These are phyloP conservation scores for Melanargia galathea DNA, from an alignment of 2,888 invertebrate genomes.

Conservation along the genomic window DNA sequence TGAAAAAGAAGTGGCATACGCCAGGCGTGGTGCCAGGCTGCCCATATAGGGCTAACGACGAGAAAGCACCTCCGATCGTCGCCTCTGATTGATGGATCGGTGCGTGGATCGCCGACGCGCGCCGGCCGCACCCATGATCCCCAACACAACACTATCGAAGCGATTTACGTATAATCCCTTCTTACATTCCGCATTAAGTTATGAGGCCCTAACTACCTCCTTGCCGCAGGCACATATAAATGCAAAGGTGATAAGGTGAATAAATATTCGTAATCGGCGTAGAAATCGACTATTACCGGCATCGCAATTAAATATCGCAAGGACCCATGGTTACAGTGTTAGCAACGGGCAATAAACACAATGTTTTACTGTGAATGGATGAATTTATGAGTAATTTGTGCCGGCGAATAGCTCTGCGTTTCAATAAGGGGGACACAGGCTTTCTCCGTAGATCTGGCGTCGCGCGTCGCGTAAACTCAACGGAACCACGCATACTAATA, in stretches of 20 bases:
- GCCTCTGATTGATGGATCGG: constrained; percentile 75
- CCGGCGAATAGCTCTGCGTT: constrained; percentile 57
- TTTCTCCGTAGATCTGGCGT: constrained; percentile 67
- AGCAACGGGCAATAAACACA: constrained; percentile 56
- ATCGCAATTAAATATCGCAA: constrained; percentile 59
- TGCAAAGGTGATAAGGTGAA: constrained; percentile 56
- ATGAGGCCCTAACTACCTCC: constrained; percentile 17
- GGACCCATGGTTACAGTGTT: constrained; percentile 58
- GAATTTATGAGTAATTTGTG: constrained; percentile 67
- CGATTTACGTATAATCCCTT: constrained; percentile 36
- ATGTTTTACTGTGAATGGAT: constrained; percentile 60
- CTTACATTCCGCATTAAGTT: constrained; percentile 19
- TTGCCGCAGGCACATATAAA: constrained; percentile 20
- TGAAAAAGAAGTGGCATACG: constrained; percentile 76
- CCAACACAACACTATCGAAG: constrained; percentile 33
- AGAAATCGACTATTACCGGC: constrained; percentile 55
- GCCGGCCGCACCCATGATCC: constrained; percentile 36
- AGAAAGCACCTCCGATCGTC: constrained; percentile 77
- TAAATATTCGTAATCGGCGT: constrained; percentile 41
- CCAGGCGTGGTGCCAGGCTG: constrained; percentile 73
- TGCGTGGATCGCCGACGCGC: constrained; percentile 44
- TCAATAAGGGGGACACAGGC: constrained; percentile 67
- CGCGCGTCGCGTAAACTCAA: constrained; percentile 62
- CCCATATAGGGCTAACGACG: constrained; percentile 81
- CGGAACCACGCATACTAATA: constrained; percentile 74